Conservation (phyloP, 2,888 invertebrate species). For the Hyalella azteca region DNA sequence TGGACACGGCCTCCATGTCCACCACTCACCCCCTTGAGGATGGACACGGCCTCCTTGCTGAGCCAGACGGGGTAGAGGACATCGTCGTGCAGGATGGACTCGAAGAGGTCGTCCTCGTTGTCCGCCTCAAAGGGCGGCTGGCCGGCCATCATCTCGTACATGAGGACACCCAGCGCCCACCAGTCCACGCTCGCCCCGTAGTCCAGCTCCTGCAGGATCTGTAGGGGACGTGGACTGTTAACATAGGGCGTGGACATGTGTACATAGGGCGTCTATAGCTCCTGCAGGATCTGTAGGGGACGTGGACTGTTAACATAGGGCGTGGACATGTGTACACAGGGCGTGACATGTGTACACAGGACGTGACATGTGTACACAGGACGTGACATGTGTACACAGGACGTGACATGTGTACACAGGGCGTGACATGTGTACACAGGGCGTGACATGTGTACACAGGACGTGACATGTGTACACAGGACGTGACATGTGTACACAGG, state of each 20-base stretch:
- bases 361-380: neutral
- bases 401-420: too few species aligned
- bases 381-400: neutral
- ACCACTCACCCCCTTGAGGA: slow-evolving; percentile 74
- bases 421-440: slow-evolving; percentile 77
- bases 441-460: neutral
- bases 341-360: slow-evolving; percentile 77
- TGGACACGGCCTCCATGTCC: neutral
- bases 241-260: too few species aligned
- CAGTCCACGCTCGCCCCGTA: slow-evolving; percentile 69
- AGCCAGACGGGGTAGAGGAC: slow-evolving; percentile 98
- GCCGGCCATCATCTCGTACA: slow-evolving; percentile 99
- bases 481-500: too few species aligned
- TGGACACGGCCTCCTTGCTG: slow-evolving; percentile 86
- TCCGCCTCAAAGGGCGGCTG: slow-evolving; percentile 99
- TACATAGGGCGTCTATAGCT: too few species aligned
- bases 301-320: neutral
- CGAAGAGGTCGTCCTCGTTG: slow-evolving; percentile 99
- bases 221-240: slow-evolving; percentile 40
- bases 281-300: slow-evolving; percentile 77
- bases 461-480: neutral
- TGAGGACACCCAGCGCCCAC: slow-evolving; percentile 96
- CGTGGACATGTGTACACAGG: too few species aligned
- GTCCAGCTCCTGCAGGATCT: slow-evolving; percentile 84
- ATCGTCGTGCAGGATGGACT: slow-evolving; percentile 97